A percentile compares a stretch with the other conserved stretches of the same genome.
These are phyloP conservation scores for Tinamus major DNA, from an alignment of 2,797 vertebrate species.

Conservation along the genomic window DNA sequence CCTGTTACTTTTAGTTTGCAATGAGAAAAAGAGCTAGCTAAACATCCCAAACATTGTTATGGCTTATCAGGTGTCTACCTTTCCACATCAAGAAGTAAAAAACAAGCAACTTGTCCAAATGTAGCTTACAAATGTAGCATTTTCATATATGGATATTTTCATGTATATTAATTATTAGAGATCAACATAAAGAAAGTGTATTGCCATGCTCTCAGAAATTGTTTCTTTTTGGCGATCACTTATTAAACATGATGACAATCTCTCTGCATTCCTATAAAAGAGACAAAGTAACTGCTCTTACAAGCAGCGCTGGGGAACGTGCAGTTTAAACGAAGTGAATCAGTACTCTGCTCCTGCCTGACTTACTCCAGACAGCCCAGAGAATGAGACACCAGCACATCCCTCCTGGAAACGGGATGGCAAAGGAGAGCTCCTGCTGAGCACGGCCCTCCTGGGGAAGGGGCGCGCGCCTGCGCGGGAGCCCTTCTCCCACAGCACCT, in stretches of 20 bases:
- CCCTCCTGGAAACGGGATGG: slow-evolving; percentile 47
- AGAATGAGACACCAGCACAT: neutral
- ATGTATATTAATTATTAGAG: neutral
- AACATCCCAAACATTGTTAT: neutral
- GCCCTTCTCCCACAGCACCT: neutral
- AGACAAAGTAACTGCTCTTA: neutral
- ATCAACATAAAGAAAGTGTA: neutral
- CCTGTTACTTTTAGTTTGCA: neutral
- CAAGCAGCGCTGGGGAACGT: neutral
- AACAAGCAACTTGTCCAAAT: neutral
- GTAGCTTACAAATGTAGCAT: neutral
- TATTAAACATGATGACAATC: neutral
- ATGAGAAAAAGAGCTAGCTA: neutral
- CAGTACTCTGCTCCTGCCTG: neutral
- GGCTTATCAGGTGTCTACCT: neutral
- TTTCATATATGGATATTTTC: neutral
- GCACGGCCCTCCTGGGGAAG: slow-evolving; percentile 2
- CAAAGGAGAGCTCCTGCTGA: slow-evolving; percentile 40
- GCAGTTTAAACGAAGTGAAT: neutral
- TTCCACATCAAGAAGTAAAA: neutral
- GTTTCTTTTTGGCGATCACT: neutral
- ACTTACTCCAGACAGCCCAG: neutral
- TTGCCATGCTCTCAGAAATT: neutral
- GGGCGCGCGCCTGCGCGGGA: neutral
- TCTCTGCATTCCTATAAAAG: neutral